phyloP scores from a whole-genome alignment of 2,113 vertebrate species.

The Recurvirostra avosetta region DNA sequence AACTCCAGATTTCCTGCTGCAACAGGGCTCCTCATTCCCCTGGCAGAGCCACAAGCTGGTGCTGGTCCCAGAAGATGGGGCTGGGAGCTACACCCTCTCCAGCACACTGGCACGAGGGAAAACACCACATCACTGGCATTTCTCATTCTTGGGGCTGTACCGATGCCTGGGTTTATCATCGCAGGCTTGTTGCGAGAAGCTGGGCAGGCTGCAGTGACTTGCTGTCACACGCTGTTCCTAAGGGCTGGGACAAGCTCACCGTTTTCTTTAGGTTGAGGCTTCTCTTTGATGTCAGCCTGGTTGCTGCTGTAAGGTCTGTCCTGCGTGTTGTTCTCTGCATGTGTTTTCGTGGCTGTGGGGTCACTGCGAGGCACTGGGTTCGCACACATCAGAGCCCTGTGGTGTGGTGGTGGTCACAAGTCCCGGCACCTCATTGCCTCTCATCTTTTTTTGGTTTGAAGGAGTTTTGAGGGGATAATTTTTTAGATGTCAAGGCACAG shows the following conservation, averaged over 20 bases:
- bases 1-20: neutral
- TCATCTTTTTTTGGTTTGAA: neutral
- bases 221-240: neutral
- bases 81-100: neutral
- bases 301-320: neutral
- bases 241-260: neutral
- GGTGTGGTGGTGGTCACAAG: neutral
- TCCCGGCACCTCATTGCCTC: neutral
- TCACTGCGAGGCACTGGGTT: neutral
- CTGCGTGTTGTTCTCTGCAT: neutral
- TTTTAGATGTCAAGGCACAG: neutral
- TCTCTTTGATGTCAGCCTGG: neutral
- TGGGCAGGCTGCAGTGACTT: neutral
- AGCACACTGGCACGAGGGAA: neutral
- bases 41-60: rapidly evolving
- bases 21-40: neutral
- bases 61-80: neutral
- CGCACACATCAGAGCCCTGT: neutral
- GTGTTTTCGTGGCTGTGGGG: neutral
- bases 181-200: neutral
- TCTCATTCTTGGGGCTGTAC: neutral
- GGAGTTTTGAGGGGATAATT: neutral
- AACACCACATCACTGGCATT: neutral
- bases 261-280: neutral
- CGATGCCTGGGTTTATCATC: neutral